Evolutionary conservation across 1,140 invertebrate genomes (phyloP).

Genomic region (Neodiprion pinetum): DNA sequence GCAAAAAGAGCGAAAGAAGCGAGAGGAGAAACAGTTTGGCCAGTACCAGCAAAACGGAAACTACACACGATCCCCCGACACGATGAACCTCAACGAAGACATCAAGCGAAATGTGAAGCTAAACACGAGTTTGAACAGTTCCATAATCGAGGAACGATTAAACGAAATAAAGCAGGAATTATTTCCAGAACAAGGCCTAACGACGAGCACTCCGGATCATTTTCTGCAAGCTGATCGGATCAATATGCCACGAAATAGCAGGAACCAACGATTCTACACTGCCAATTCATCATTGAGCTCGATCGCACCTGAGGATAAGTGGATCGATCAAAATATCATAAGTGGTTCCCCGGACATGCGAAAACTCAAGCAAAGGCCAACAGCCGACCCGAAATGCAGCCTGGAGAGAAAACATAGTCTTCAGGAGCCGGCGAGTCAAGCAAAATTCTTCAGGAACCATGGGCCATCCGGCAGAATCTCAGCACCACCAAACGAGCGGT

Average conservation of each 20-base stretch:
- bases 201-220: constrained; percentile 52
- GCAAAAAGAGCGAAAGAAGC: constrained; percentile 44
- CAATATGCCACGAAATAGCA: constrained; percentile 26
- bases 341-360: constrained; percentile 39
- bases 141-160: constrained; percentile 49
- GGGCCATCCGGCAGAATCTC: constrained; percentile 51
- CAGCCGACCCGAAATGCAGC: constrained; percentile 33
- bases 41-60: constrained; percentile 56
- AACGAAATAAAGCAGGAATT: constrained; percentile 55
- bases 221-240: constrained; percentile 40
- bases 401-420: constrained; percentile 56
- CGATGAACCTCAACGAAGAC: constrained; percentile 56
- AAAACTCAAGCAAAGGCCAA: constrained; percentile 37
- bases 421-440: constrained; percentile 44
- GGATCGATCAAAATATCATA: constrained; percentile 47
- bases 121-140: constrained; percentile 50
- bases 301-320: constrained; percentile 43
- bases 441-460: constrained; percentile 50
- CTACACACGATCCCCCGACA: constrained; percentile 54
- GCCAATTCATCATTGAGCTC: constrained; percentile 43
- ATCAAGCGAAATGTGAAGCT: constrained; percentile 55
- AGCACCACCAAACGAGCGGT: constrained; percentile 50
- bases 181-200: constrained; percentile 47
- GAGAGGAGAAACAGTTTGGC: constrained; percentile 50
- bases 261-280: constrained; percentile 40